Conservation (phyloP, 2,113 vertebrate species). For the Pterocles gutturalis region DNA sequence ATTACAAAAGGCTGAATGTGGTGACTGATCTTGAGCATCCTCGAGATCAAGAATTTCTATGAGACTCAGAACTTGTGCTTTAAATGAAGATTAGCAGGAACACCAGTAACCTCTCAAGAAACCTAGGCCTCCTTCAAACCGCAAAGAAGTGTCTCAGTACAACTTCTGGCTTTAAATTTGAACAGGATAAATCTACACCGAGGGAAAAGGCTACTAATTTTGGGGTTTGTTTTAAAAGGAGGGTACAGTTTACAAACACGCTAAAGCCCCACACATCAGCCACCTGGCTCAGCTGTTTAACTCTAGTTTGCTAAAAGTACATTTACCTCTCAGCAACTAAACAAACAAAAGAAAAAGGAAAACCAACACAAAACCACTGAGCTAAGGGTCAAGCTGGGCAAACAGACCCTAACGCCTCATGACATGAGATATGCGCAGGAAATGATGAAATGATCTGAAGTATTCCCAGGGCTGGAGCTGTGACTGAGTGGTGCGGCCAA, state of each 20-base stretch:
- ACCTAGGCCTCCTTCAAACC: not conserved
- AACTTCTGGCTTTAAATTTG: not conserved
- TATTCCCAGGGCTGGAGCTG: not conserved
- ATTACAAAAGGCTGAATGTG: not conserved
- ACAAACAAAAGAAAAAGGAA: not conserved
- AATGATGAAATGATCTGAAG: not conserved
- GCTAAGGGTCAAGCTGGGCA: not conserved
- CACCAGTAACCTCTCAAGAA: not conserved
- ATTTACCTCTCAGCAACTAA: not conserved
- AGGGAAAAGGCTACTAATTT: not conserved
- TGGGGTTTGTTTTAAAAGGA: not conserved
- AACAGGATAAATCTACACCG: rapidly evolving
- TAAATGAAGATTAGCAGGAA: not conserved
- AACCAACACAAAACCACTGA: not conserved
- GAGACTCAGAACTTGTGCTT: not conserved
- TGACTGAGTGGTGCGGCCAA: not conserved
- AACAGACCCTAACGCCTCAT: rapidly evolving
- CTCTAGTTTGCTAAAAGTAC: not conserved
- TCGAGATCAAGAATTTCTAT: not conserved
- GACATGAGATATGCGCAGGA: rapidly evolving
- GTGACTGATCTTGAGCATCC: not conserved
- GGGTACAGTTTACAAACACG: not conserved
- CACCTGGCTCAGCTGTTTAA: not conserved
- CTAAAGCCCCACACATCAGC: not conserved
- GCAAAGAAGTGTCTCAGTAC: not conserved